These are phyloP conservation scores for Drosophila eohydei DNA, from an alignment of 2,888 invertebrate species.

Conservation along the genomic window DNA sequence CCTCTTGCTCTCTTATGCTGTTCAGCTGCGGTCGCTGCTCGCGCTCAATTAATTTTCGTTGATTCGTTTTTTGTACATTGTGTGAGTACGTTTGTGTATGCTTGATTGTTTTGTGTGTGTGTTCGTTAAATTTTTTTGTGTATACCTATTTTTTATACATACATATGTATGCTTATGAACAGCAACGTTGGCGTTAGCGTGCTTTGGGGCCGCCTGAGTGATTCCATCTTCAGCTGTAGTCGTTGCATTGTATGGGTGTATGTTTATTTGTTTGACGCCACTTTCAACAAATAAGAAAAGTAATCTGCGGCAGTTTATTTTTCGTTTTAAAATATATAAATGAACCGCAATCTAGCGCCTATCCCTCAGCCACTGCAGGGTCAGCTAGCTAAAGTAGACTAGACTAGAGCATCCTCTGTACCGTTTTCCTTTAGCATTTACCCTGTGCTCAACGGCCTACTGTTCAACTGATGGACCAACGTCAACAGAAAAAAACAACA, in stretches of 20 bases:
- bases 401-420: constrained; percentile 12
- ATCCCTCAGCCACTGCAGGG: not conserved
- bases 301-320: not conserved
- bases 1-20: constrained; percentile 47
- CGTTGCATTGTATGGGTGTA: constrained; percentile 1
- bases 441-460: constrained; percentile 26
- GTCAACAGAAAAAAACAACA: constrained; percentile 44
- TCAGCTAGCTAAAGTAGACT: constrained; percentile 24
- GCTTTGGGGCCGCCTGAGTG: constrained; percentile 49
- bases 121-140: constrained; percentile 74
- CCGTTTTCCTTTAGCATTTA: constrained; percentile 7
- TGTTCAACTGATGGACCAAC: constrained; percentile 48
- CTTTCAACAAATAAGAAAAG: constrained; percentile 18
- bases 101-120: constrained; percentile 25
- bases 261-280: constrained; percentile 23
- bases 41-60: constrained; percentile 80
- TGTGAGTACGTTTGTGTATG: constrained; percentile 25
- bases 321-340: not conserved
- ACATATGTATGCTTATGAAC: constrained; percentile 41
- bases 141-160: constrained; percentile 81
- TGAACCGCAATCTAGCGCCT: not conserved
- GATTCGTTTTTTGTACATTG: constrained; percentile 71
- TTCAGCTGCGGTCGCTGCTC: constrained; percentile 62
- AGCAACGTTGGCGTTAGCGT: constrained; percentile 44
- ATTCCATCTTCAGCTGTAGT: constrained; percentile 37